Evolutionary conservation across 2,888 invertebrate genomes (phyloP).

Genomic region (Diachrysia chrysitis): DNA sequence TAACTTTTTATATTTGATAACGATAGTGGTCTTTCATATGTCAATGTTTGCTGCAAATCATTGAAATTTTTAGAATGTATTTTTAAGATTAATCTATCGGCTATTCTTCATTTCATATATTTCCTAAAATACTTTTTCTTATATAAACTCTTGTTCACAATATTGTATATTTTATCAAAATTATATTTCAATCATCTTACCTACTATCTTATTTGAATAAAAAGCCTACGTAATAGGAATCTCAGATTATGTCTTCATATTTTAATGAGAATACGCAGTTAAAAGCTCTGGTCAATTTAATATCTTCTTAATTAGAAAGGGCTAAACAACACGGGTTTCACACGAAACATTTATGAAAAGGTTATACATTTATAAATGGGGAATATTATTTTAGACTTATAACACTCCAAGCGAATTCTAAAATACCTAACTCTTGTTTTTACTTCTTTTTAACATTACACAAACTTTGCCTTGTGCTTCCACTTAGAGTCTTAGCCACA

Average conservation of each 20-base stretch:
- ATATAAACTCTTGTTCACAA: constrained; percentile 16
- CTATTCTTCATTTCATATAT: constrained; percentile 17
- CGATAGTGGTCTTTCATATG: background rate
- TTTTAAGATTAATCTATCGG: constrained; percentile 26
- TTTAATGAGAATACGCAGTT: background rate
- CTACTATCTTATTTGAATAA: background rate
- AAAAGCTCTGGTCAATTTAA: background rate
- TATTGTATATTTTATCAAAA: constrained; percentile 18
- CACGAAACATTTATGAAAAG: no score
- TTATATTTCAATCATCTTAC: constrained; percentile 15
- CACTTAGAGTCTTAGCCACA: background rate
- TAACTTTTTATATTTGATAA: no score
- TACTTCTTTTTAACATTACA: background rate
- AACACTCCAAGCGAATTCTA: no score
- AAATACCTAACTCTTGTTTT: background rate
- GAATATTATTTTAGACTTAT: no score
- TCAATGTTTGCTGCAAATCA: constrained; percentile 26
- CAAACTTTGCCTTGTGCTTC: background rate
- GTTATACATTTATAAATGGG: no score
- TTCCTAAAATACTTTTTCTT: constrained; percentile 21
- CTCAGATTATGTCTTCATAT: background rate
- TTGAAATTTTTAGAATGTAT: constrained; percentile 23
- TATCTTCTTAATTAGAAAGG: no score
- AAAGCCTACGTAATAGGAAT: background rate
- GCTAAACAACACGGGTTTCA: no score